Conservation (phyloP, 2,888 invertebrate genomes). For the Meliscaeva auricollis region DNA sequence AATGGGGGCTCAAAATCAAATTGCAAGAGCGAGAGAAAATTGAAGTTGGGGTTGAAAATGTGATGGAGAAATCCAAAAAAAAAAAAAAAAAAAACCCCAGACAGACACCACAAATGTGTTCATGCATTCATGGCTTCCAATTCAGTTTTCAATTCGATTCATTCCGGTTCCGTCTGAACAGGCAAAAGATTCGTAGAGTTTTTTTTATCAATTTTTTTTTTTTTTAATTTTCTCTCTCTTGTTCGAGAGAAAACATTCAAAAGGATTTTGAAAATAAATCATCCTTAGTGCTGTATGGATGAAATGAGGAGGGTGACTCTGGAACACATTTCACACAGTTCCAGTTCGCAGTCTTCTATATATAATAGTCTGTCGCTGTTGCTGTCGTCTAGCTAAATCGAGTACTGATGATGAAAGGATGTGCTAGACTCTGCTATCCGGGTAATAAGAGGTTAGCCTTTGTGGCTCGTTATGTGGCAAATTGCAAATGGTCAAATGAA, state of each 20-base stretch:
- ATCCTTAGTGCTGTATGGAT: conserved; percentile 32
- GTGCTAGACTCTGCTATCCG: conserved; percentile 21
- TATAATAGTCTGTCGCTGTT: background rate
- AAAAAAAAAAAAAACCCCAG: conserved; percentile 14
- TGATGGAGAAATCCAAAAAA: background rate
- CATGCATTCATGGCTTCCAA: conserved; percentile 68
- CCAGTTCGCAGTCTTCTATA: too few relatives aligned
- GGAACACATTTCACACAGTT: background rate
- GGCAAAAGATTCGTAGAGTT: conserved; percentile 30
- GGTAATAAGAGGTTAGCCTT: conserved; percentile 67
- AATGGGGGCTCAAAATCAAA: conserved; percentile 27
- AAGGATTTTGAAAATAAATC: conserved; percentile 71
- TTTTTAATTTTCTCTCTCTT: background rate
- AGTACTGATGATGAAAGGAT: conserved; percentile 24
- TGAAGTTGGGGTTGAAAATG: conserved; percentile 1
- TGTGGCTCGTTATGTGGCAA: conserved; percentile 72
- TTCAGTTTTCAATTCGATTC: conserved; percentile 66
- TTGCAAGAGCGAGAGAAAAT: conserved; percentile 3
- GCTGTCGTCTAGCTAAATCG: conserved; percentile 31
- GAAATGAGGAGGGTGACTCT: background rate
- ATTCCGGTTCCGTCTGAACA: conserved; percentile 41
- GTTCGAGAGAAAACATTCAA: conserved; percentile 54
- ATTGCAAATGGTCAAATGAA: conserved; percentile 61
- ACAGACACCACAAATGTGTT: conserved; percentile 66
- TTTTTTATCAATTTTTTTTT: conserved; percentile 22